phyloP scores from a whole-genome alignment of 2,797 vertebrate genomes.

The Arrhamphus sclerolepis region DNA sequence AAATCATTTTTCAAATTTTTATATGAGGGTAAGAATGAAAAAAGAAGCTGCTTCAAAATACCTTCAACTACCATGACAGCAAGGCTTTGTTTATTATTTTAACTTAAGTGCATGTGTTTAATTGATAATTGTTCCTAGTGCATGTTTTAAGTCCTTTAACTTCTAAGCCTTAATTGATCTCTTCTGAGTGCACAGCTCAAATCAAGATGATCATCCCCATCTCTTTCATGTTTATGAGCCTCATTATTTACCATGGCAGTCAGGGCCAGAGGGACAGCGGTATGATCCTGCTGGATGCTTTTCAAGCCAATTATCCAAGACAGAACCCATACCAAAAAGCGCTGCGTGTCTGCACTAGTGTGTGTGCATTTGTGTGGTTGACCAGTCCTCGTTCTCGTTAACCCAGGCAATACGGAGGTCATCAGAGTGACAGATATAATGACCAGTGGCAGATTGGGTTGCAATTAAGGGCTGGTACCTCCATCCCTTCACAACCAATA shows the following conservation, averaged over 20 bases:
- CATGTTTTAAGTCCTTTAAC: constrained; percentile 45
- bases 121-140: constrained; percentile 35
- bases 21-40: neutral
- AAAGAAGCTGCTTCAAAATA: neutral
- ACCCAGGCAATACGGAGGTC: constrained; percentile 44
- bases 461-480: constrained; percentile 56
- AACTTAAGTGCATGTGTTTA: constrained; percentile 25
- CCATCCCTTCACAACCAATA: constrained; percentile 63
- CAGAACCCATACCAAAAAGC: constrained; percentile 47
- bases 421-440: constrained; percentile 58
- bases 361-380: constrained; percentile 15
- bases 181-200: constrained; percentile 55
- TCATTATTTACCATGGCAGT: constrained; percentile 67
- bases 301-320: constrained; percentile 67
- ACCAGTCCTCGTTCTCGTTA: constrained; percentile 52
- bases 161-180: constrained; percentile 48
- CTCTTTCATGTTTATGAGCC: constrained; percentile 70
- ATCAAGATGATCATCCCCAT: constrained; percentile 62
- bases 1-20: neutral
- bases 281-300: constrained; percentile 52
- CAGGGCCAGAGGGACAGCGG: constrained; percentile 57
- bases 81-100: constrained; percentile 13
- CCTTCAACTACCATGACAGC: neutral
- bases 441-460: constrained; percentile 58
- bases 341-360: constrained; percentile 8